Evolutionary conservation across 2,113 vertebrate genomes (phyloP).

Genomic region (Amblyopsis rosae): DNA sequence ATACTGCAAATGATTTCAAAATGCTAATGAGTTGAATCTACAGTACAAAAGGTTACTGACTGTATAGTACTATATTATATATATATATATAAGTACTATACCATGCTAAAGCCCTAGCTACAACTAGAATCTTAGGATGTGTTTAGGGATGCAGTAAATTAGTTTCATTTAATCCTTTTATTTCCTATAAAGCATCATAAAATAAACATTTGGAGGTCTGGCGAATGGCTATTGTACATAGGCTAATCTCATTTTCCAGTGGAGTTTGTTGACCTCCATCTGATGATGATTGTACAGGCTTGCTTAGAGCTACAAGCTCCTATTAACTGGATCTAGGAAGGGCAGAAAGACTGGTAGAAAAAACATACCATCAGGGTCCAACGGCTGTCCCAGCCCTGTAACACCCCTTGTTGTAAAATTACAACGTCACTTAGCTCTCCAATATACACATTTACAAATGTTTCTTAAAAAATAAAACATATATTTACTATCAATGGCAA

Average conservation of each 20-base stretch:
- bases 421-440: no score
- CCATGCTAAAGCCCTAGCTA: not conserved
- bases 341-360: conserved; percentile 35
- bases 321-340: conserved; percentile 57
- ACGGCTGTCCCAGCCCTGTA: conserved; percentile 39
- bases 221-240: conserved; percentile 26
- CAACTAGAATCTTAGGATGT: not conserved
- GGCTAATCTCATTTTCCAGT: conserved; percentile 40
- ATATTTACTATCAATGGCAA: no score
- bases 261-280: conserved; percentile 53
- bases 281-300: conserved; percentile 69
- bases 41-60: no score
- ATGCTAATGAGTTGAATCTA: no score
- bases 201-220: conserved; percentile 27
- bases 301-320: conserved; percentile 63
- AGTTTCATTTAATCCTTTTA: not conserved
- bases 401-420: no score
- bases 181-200: conserved; percentile 15
- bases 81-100: not conserved
- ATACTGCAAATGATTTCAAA: not conserved
- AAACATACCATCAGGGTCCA: conserved; percentile 22
- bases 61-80: no score
- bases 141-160: not conserved
- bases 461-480: no score
- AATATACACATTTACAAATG: no score